Evolutionary conservation across 1,140 invertebrate species (phyloP).

Genomic region (Drosophila kikkawai): DNA sequence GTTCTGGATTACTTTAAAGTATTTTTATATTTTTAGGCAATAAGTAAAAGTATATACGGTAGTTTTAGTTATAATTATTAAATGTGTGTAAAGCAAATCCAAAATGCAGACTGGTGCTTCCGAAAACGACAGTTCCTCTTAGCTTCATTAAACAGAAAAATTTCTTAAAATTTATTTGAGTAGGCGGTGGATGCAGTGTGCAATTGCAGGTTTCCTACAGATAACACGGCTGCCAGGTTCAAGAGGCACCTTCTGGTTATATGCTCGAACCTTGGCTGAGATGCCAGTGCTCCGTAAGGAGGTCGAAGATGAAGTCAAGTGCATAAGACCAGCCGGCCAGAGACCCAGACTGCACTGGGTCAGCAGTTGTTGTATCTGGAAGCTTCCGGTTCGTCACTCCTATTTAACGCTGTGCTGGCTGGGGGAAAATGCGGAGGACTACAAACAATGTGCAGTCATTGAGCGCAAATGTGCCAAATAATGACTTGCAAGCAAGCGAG

Average conservation of each 20-base stretch:
- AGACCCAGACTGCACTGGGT: slow-evolving; percentile 21
- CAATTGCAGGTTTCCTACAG: slow-evolving; percentile 21
- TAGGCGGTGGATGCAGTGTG: slow-evolving; percentile 8
- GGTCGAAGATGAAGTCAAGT: slow-evolving; percentile 70
- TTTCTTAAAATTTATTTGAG: slow-evolving; percentile 50
- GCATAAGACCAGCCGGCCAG: slow-evolving; percentile 68
- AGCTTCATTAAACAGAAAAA: neutral
- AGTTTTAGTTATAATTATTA: neutral
- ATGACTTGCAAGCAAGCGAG: slow-evolving; percentile 77
- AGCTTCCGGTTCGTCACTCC: slow-evolving; percentile 77
- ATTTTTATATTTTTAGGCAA: neutral
- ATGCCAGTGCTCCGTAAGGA: slow-evolving; percentile 4
- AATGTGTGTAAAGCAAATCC: neutral
- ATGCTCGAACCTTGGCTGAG: slow-evolving; percentile 3
- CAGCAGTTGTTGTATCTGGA: slow-evolving; percentile 67
- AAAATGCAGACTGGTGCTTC: neutral
- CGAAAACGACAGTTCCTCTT: neutral
- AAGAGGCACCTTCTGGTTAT: slow-evolving; percentile 57
- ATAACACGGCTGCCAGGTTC: slow-evolving; percentile 50
- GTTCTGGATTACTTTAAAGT: neutral
- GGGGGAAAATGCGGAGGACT: slow-evolving; percentile 34
- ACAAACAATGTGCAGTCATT: slow-evolving; percentile 78
- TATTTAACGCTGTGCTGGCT: slow-evolving; percentile 25
- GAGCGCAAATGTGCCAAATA: slow-evolving; percentile 82
- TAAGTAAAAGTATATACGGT: no score